Base-by-base conservation (phyloP, 2,888 invertebrate species). In the Drosophila percnosoma region DNA sequence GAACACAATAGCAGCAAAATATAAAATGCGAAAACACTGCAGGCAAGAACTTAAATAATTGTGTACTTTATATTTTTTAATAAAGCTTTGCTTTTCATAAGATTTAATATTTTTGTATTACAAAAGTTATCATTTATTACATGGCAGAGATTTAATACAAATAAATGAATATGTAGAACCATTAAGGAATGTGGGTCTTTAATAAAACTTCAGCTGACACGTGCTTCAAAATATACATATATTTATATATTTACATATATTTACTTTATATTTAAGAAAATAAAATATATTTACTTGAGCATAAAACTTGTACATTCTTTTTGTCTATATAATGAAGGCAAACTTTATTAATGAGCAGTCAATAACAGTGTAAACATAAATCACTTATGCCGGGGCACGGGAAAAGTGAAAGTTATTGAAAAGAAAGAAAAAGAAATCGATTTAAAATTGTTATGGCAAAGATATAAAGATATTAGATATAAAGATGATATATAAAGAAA, bases 1-100 rank as follows among this genome's bases (percentile, higher is more conserved):
- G 6, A 29, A 58, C 34, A 21, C 40, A 68, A 34, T 58, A 38
- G 15, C 31, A n/a, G 21, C 51, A 49, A 34, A 62, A 40, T 18
- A 13, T 15, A 15, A 36, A 53, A 15, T 31, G 11, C 29, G 34
- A 6, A 18, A 38, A 29, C 59, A 13, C 27, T 13, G 60, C 18
- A 54, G 11, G 54, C 13, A 13, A 18, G 11, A 21, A 27, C 34
- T 11, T 8, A 29, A 40, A 55, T n/a, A 27, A 27, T n/a, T 27
- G 13, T 38, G n/a, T 13, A 55, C n/a, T 29, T 38, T 29, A 27
- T 55, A 38, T 36, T 27, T 55, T 55, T 11, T 4, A 2, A 1
- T 38, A 2, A n/a, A 0, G 36, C 6, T 0, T 27, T 7, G 6
- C 24, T 11, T 10, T 21, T 15, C 8, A 15, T n/a, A n/a, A 13